Evolutionary conservation across 1,140 invertebrate genomes (phyloP).

Genomic region (Caenorhabditis latens): DNA sequence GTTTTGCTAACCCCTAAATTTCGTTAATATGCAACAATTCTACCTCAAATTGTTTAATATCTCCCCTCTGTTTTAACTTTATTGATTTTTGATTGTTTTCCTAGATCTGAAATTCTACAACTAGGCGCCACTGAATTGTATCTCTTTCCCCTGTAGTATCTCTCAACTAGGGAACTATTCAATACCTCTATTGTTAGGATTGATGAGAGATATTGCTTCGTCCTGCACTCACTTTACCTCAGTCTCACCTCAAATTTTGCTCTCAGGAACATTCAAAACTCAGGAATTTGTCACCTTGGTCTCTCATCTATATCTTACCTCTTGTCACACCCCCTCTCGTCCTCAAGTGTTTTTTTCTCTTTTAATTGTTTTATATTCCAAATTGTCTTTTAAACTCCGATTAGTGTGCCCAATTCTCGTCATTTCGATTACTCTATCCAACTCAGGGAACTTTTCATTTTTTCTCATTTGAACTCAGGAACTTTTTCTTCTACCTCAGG

Average conservation of each 20-base stretch:
- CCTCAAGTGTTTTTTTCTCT: constrained; percentile 1
- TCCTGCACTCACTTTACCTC: constrained; percentile 41
- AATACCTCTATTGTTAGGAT: constrained; percentile 4
- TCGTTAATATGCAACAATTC: constrained; percentile 55
- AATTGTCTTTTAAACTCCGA: neutral
- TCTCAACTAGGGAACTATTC: constrained; percentile 28
- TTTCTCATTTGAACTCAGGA: constrained; percentile 50
- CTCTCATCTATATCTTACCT: constrained; percentile 56
- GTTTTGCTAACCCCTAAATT: constrained; percentile 20
- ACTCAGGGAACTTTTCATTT: constrained; percentile 36
- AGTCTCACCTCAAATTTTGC: constrained; percentile 9
- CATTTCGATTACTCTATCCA: constrained; percentile 37
- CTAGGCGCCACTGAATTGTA: constrained; percentile 48
- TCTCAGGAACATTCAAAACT: constrained; percentile 56
- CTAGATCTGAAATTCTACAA: constrained; percentile 37
- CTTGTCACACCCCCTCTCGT: constrained; percentile 30
- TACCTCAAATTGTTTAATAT: constrained; percentile 47
- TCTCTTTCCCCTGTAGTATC: constrained; percentile 2
- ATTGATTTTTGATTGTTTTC: constrained; percentile 46
- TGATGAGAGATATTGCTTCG: constrained; percentile 54
- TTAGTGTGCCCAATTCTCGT: constrained; percentile 41
- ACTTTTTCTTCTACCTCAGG: constrained; percentile 47
- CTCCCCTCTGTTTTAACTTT: constrained; percentile 17
- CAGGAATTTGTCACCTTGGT: constrained; percentile 54
- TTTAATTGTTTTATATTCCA: neutral